phyloP scores from a whole-genome alignment of 2,888 invertebrate genomes.

The Agapetus fuscipes region DNA sequence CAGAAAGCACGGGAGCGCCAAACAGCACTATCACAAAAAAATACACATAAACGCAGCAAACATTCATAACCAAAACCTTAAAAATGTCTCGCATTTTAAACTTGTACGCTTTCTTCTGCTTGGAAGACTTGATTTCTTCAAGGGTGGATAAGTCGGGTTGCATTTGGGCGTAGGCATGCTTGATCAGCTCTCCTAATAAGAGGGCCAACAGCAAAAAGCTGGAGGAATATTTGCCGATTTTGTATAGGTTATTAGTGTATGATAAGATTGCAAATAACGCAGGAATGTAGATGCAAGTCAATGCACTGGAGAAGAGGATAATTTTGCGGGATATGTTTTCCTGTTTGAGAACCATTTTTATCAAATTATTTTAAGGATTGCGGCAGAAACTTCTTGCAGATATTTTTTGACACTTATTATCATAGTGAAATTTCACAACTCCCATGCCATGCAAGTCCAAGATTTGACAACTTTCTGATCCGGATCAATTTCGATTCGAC shows the following conservation, averaged over 20 bases:
- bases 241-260: conserved; percentile 47
- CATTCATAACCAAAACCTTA: conserved; percentile 39
- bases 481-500: too few relatives aligned
- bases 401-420: too few relatives aligned
- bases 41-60: conserved; percentile 41
- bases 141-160: conserved; percentile 22
- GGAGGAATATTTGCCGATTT: conserved; percentile 47
- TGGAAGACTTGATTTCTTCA: conserved; percentile 31
- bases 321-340: conserved; percentile 13
- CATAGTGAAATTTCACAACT: too few relatives aligned
- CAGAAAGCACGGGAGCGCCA: conserved; percentile 54
- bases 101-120: conserved; percentile 33
- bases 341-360: conserved; percentile 13
- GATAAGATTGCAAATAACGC: conserved; percentile 46
- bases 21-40: conserved; percentile 55
- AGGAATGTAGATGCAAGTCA: conserved; percentile 54
- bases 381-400: too few relatives aligned
- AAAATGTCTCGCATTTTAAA: conserved; percentile 40
- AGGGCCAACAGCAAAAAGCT: conserved; percentile 13
- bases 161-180: conserved; percentile 9
- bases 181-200: conserved; percentile 11
- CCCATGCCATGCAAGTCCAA: too few relatives aligned
- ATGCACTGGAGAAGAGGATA: conserved; percentile 41
- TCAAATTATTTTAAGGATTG: too few relatives aligned
- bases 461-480: too few relatives aligned